Evolutionary conservation across 2,797 vertebrate genomes (phyloP).

Genomic region (Bradypus variegatus): DNA sequence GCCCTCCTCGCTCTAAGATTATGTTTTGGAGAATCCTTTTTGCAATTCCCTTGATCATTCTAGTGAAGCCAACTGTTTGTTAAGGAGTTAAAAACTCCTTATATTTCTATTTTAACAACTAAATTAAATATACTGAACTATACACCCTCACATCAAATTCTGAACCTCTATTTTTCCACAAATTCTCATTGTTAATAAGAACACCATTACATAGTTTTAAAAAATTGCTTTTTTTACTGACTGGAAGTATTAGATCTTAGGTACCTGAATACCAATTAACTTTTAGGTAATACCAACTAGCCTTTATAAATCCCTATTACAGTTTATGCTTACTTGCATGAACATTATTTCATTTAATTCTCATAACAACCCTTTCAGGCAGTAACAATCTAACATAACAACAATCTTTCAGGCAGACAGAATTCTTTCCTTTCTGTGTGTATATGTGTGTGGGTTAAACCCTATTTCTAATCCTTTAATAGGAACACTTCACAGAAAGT

Average conservation of each 20-base stretch:
- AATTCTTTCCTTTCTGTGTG: not conserved
- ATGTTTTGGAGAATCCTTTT: not conserved
- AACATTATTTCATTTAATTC: not conserved
- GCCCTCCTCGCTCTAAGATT: not conserved
- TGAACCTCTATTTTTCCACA: not conserved
- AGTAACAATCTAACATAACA: no score
- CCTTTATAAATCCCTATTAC: not conserved
- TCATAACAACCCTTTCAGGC: not conserved
- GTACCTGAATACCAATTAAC: not conserved
- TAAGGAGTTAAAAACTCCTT: not conserved
- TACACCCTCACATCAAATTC: slow-evolving; percentile 7
- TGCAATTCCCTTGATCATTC: not conserved
- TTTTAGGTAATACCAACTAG: not conserved
- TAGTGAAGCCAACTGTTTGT: not conserved
- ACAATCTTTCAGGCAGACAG: not conserved
- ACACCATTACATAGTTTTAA: not conserved
- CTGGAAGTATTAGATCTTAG: not conserved
- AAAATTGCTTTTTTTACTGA: not conserved
- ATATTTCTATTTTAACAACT: not conserved
- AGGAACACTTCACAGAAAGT: not conserved
- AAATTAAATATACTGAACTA: not conserved
- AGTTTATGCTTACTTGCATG: not conserved
- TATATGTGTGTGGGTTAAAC: not conserved
- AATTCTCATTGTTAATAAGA: slow-evolving; percentile 28
- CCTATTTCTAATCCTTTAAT: not conserved